phyloP scores from a whole-genome alignment of 2,888 invertebrate genomes.

The Drosophila algonquin region DNA sequence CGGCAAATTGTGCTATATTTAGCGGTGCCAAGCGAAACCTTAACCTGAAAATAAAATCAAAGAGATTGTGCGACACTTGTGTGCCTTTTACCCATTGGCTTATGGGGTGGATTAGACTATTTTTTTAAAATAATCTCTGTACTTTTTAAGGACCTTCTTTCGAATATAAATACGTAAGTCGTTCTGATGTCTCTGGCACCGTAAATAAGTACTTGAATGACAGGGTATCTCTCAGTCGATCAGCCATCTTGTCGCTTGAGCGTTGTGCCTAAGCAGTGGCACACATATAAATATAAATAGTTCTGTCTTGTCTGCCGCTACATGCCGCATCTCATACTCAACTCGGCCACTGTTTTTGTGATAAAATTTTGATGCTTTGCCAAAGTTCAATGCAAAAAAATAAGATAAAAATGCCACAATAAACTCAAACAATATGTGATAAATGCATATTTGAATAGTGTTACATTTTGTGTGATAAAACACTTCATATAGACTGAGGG shows the following conservation, averaged over 20 bases:
- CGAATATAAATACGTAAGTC: no score
- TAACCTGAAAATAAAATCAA: conserved; percentile 36
- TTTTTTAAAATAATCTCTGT: no score
- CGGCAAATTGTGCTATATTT: conserved; percentile 27
- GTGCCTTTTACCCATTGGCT: neutral
- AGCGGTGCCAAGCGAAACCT: conserved; percentile 35
- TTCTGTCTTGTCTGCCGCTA: conserved; percentile 25
- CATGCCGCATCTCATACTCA: conserved; percentile 16
- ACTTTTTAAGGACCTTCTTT: no score
- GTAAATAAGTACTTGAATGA: no score
- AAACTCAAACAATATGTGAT: conserved; percentile 32
- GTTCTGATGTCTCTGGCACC: no score
- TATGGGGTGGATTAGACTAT: conserved; percentile 2
- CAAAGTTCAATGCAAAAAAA: conserved; percentile 77
- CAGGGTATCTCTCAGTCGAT: neutral
- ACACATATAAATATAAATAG: conserved; percentile 38
- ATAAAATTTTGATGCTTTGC: conserved; percentile 72
- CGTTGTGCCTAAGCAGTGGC: conserved; percentile 46
- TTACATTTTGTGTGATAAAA: conserved; percentile 7
- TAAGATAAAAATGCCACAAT: conserved; percentile 41
- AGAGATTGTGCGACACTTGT: conserved; percentile 14
- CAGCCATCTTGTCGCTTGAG: conserved; percentile 7
- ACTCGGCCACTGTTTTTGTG: conserved; percentile 24
- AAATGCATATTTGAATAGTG: conserved; percentile 31
- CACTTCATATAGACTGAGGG: neutral